These are phyloP conservation scores for Pachypanchax playfairii DNA, from an alignment of 2,113 vertebrate species.

Conservation along the genomic window DNA sequence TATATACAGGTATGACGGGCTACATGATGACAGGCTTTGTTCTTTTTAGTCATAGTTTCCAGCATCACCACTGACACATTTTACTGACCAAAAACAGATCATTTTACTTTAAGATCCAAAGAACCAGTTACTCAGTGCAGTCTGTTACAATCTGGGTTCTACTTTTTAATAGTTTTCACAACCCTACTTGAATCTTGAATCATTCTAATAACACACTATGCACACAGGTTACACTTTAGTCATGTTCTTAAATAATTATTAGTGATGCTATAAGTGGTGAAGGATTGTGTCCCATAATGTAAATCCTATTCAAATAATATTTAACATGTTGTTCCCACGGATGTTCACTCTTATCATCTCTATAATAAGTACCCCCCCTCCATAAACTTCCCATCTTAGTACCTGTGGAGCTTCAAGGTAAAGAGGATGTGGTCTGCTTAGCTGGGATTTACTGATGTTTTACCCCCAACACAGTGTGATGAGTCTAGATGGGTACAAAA, in stretches of 20 bases:
- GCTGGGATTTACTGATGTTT: constrained; percentile 66
- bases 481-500: constrained; percentile 50
- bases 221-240: constrained; percentile 18
- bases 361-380: constrained; percentile 40
- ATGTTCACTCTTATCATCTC: constrained; percentile 34
- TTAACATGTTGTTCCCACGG: constrained; percentile 28
- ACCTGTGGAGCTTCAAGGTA: constrained; percentile 60
- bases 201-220: constrained; percentile 7
- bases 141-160: constrained; percentile 2
- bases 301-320: constrained; percentile 26
- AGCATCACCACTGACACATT: too few relatives aligned
- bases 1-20: too few relatives aligned
- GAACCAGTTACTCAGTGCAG: neutral
- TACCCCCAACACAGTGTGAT: constrained; percentile 61
- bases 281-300: constrained; percentile 16
- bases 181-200: constrained; percentile 4
- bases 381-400: constrained; percentile 46
- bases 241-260: constrained; percentile 19
- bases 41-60: too few relatives aligned
- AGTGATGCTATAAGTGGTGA: constrained; percentile 5
- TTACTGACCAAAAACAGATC: too few relatives aligned
- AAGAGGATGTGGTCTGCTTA: constrained; percentile 72
- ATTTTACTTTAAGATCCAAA: neutral
- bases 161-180: neutral
- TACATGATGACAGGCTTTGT: too few relatives aligned